Evolutionary conservation across 2,888 invertebrate species (phyloP), one percentile per base, ranked within the genome.

Genomic region (Xiphydria camelus): DNA sequence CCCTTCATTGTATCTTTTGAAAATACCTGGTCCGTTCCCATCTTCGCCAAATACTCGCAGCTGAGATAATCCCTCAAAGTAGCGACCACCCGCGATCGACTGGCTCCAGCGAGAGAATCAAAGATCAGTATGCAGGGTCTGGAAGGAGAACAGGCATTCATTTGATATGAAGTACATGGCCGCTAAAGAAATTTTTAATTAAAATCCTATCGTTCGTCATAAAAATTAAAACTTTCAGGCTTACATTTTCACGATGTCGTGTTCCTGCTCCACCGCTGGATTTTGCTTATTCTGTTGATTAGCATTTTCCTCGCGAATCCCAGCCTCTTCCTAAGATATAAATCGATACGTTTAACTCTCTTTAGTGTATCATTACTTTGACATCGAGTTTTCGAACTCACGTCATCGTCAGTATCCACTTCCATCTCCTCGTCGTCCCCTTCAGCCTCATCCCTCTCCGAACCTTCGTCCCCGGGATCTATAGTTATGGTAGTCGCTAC

Each of bases 51-150:
- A 74, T 89, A 87, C 80, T 94, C 94, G 68, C 91, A 88, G 41
- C 89, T 89, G 42, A 94, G 81, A 77, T 94, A 97, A 73, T 96
- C 96, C 52, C 96, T 81, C 46, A 97, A 78, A 0, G 93, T 95
- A 6, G 91, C 90, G 12, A 93, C 91, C 12, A 95, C 92, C 49
- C 91, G 82, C 23, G 86, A 84, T 64, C 94, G 82, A 31, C 88
- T 87, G 2, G 89, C 87, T 5, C 82, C 82, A 55, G 89, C 87
- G 63, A 98, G 77, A 0, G 97, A 98, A 78, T 98, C 97, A 76
- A 97, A 96, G 68, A 98, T 91, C 48, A 98, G 78, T 66, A 98
- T 94, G 72, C 94, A 91, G 0, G 96, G 94, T 64, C 91, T 91
- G 79, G 51, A 84, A 83, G 59, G 29, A 47, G 31, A 21, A 21